Percentiles rank a stretch among this genome's conserved stretches.
These are phyloP conservation scores for Galagoides demidoff DNA, from an alignment of 2,797 vertebrate genomes.

Conservation along the genomic window DNA sequence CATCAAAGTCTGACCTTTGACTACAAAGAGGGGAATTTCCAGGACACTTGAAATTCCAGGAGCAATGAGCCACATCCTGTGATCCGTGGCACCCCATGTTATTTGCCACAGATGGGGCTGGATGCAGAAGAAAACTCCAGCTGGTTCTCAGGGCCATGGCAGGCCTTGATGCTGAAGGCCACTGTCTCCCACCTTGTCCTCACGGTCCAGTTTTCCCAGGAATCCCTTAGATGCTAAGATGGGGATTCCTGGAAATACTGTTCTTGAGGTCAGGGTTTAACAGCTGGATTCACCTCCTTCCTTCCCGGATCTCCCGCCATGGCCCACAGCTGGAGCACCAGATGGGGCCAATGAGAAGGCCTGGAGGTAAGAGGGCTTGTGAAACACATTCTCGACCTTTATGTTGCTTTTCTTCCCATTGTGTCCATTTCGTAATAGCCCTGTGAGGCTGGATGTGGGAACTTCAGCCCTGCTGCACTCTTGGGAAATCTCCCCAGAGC, in stretches of 20 bases:
- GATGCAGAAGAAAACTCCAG: slow-evolving; percentile 4
- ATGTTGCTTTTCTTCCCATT: slow-evolving; percentile 51
- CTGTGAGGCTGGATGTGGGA: slow-evolving; percentile 47
- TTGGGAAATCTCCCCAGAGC: background rate
- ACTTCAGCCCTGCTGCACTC: background rate
- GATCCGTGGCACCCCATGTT: fast-evolving
- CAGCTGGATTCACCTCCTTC: slow-evolving; percentile 79
- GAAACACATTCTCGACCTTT: background rate
- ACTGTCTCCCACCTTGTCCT: slow-evolving; percentile 90
- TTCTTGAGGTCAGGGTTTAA: slow-evolving; percentile 97
- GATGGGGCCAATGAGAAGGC: background rate
- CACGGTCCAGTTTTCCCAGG: slow-evolving; percentile 99
- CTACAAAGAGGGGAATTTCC: slow-evolving; percentile 49
- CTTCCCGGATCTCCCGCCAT: background rate
- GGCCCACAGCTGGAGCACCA: background rate
- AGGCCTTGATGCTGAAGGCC: slow-evolving; percentile 41
- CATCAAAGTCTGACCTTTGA: background rate
- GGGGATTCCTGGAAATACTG: slow-evolving; percentile 99
- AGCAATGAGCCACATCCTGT: background rate
- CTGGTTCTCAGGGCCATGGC: background rate
- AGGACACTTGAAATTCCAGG: background rate
- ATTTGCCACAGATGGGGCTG: background rate
- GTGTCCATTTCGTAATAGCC: slow-evolving; percentile 27
- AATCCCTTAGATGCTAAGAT: slow-evolving; percentile 96
- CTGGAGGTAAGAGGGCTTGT: slow-evolving; percentile 71